These are phyloP conservation scores for Oxyura jamaicensis DNA, from an alignment of 2,113 vertebrate genomes.

Conservation along the genomic window DNA sequence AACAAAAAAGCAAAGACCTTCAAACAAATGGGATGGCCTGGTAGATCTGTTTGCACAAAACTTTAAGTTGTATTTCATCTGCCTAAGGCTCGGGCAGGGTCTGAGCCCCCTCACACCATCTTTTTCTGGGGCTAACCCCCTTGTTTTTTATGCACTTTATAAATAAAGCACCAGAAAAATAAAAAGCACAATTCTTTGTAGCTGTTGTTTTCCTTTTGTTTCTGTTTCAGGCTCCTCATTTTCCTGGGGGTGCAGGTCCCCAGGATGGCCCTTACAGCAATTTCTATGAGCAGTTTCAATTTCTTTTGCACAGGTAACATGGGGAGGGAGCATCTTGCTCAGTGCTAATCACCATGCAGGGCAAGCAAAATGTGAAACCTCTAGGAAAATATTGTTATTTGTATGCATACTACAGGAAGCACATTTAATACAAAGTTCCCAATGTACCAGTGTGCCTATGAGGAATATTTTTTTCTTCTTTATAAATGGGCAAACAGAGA, in stretches of 20 bases:
- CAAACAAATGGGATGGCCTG: background rate
- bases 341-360: background rate
- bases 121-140: fast-evolving
- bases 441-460: background rate
- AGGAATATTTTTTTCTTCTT: background rate
- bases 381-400: background rate
- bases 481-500: background rate
- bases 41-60: background rate
- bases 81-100: too few species aligned
- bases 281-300: background rate
- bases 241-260: background rate
- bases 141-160: fast-evolving
- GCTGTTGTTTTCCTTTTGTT: background rate
- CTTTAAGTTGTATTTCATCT: background rate
- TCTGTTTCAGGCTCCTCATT: background rate
- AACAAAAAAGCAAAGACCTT: background rate
- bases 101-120: too few species aligned
- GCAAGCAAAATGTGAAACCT: background rate
- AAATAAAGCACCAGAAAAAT: background rate
- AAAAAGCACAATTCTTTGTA: fast-evolving
- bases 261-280: background rate
- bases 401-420: background rate
- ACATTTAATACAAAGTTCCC: background rate
- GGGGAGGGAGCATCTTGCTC: background rate
- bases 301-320: background rate